Conservation (phyloP, 2,113 vertebrate species). For the Istiophorus platypterus region DNA sequence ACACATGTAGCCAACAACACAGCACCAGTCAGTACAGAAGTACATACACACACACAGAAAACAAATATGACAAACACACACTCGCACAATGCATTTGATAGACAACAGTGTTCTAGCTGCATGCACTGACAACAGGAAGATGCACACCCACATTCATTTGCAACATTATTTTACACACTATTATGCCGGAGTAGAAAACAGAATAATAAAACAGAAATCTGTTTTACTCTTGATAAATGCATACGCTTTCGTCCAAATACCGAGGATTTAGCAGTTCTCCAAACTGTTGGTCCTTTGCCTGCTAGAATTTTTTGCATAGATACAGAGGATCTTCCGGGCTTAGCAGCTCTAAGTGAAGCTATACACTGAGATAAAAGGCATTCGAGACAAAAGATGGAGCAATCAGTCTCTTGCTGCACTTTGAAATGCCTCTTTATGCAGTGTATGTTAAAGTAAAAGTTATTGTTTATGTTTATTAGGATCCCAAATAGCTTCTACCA, state of each 20-base stretch:
- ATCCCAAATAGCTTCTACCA: slow-evolving; percentile 32
- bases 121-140: background rate
- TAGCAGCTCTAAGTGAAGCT: slow-evolving; percentile 36
- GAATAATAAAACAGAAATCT: slow-evolving; percentile 28
- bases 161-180: background rate
- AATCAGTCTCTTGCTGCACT: background rate
- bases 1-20: slow-evolving; percentile 88
- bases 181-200: background rate
- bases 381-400: slow-evolving; percentile 34
- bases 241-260: slow-evolving; percentile 30
- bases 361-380: slow-evolving; percentile 52
- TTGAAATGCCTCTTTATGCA: slow-evolving; percentile 57
- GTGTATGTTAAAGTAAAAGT: slow-evolving; percentile 12
- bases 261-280: slow-evolving; percentile 21
- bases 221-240: background rate
- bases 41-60: background rate
- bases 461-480: background rate
- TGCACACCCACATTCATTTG: background rate
- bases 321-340: slow-evolving; percentile 14
- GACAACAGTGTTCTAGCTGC: background rate
- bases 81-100: background rate
- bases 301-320: background rate
- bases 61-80: background rate
- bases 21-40: slow-evolving; percentile 78
- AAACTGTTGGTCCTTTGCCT: slow-evolving; percentile 25